Base-by-base conservation (phyloP, 2,113 vertebrate genomes). In the Prionailurus viverrinus region DNA sequence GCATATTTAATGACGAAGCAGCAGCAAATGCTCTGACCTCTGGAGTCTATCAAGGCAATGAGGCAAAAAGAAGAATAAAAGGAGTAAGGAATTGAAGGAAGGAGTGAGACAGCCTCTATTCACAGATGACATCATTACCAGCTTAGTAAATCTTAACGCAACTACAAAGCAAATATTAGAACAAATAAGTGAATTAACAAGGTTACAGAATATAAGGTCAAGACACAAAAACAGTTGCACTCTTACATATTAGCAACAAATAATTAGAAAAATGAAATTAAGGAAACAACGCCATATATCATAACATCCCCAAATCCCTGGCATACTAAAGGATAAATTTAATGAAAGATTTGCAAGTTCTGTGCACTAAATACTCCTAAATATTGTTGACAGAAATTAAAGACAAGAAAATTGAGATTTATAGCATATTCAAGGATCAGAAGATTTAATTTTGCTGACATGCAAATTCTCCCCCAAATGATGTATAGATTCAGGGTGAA, bases 261-360 rank as follows among this genome's bases (percentile, higher is more conserved):
- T 14, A 89, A 92, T 0, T 87, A 45, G 15, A 5, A 71, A 96
- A 93, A 23, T 73, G 4, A 96, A 96, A 88, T 96, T 79, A 80
- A 91, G 65, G 48, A 48, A 68, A 78, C 12, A 63, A 81, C 61
- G 41, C 0, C 7, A 55, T 21, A 33, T 23, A 68, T 19, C 69
- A 29, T 33, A 45, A 61, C 5, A 95, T 36, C 25, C 5, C 48
- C 71, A 87, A 66, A 94, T 27, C 4, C 51, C 69, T 96, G 39
- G 83, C 79, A 25, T 33, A 53, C 18, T 45, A 58, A 83, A 14
- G 25, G 76, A 83, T 73, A 95, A 39, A 65, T 33, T 69, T 73
- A 61, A 73, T 65, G 41, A 90, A 92, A 85, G 51, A 63, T 58
- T 95, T 39, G 29, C 10, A 93, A 91, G 36, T 4, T 71, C 63